Evolutionary conservation across 2,888 invertebrate species (phyloP).

Genomic region (Meteorus cinctellus): DNA sequence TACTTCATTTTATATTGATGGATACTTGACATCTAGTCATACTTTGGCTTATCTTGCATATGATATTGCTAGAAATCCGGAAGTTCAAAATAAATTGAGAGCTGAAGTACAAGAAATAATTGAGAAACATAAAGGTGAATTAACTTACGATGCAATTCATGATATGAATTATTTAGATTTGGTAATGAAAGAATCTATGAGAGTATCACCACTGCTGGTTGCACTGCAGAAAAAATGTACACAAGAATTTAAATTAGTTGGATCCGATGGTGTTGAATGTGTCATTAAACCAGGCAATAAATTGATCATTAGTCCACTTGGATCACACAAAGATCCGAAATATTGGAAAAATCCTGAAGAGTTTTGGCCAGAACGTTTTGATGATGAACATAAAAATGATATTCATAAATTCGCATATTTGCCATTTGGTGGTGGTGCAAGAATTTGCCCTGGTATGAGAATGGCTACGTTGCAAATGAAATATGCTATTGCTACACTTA

Average conservation of each 20-base stretch:
- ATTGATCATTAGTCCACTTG: conserved; percentile 48
- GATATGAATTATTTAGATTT: conserved; percentile 75
- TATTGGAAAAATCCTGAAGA: conserved; percentile 58
- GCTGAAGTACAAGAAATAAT: conserved; percentile 71
- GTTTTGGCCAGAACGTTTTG: conserved; percentile 63
- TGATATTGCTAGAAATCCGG: conserved; percentile 72
- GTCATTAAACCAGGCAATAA: conserved; percentile 52
- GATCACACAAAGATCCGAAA: conserved; percentile 53
- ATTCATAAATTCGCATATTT: conserved; percentile 55
- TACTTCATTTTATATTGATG: conserved; percentile 75
- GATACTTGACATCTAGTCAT: conserved; percentile 75
- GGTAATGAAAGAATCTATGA: conserved; percentile 68
- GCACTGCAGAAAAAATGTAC: conserved; percentile 55
- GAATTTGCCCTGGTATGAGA: conserved; percentile 62
- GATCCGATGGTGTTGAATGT: conserved; percentile 58
- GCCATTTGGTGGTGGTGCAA: conserved; percentile 64
- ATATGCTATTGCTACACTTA: conserved; percentile 42
- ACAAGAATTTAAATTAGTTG: conserved; percentile 51
- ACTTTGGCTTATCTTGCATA: conserved; percentile 73
- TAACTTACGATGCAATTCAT: conserved; percentile 74
- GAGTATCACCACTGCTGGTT: conserved; percentile 43
- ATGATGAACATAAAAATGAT: conserved; percentile 49
- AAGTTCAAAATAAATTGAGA: conserved; percentile 74
- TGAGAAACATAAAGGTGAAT: conserved; percentile 63
- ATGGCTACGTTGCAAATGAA: conserved; percentile 59